Evolutionary conservation across 2,113 vertebrate species (phyloP), one percentile per base, ranked within the genome.

Genomic region (Silurus asotus): DNA sequence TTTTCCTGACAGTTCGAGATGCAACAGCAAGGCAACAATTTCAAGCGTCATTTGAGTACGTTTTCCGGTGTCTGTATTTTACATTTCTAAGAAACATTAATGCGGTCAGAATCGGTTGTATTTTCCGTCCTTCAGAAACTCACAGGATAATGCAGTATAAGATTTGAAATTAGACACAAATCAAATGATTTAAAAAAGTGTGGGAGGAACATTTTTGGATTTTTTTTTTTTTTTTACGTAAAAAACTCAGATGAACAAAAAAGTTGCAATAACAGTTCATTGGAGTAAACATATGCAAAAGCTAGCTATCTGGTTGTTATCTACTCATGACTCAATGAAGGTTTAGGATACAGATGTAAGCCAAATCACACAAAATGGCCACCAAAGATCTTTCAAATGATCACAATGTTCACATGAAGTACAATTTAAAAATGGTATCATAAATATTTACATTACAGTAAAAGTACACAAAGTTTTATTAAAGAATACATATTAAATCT

Each of bases 1-100:
- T 62, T 81, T 81, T 64, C 28, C 15, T 45, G 77, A 80, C 76
- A 37, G n/a, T 79, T 80, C 45, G 17, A 80, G 51, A 55, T 13
- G 58, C 58, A 62, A 48, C 78, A 61, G 19, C 17, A 48, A 13
- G 78, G 28, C 78, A 80, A 48, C 28, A 17, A 45, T 3, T 72
- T 49, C 1, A 6, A 51, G 19, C 23, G 8, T 7, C 6, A 2
- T 23, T 75, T 23, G 20, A 74, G 55, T 15, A 25, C 74, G 8
- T 51, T 75, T 23, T n/a, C 8, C 13, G 0, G 23, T 25, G 5
- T 72, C 2, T 25, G 8, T 28, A 28, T 25, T n/a, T 4, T 77
- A 55, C 51, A 0, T 28, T 28, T 8, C 8, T 56, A 14, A 14
- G 51, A 2, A 4, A 11, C 23, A n/a, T 53, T 20, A 6, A 25